Percentiles rank a stretch among this genome's conserved stretches.
phyloP scores from a whole-genome alignment of 2,113 vertebrate genomes.

The Phodopus roborovskii region DNA sequence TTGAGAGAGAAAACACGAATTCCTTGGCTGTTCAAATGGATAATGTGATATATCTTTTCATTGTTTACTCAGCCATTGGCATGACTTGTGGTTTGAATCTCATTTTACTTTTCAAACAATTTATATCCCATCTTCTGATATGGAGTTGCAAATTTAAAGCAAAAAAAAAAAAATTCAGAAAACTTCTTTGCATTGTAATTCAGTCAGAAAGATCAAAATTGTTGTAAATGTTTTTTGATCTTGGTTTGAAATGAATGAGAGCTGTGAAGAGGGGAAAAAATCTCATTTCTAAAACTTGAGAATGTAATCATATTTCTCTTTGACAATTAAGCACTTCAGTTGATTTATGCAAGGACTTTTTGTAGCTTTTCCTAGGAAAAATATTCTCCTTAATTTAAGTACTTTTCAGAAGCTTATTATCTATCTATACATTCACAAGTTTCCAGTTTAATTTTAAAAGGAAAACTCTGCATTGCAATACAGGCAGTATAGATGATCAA shows the following conservation, averaged over 20 bases:
- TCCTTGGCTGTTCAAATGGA: neutral
- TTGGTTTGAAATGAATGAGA: constrained; percentile 45
- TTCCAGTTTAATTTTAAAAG: constrained; percentile 50
- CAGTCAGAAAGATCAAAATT: constrained; percentile 19
- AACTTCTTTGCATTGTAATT: constrained; percentile 8
- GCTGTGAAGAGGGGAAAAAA: neutral
- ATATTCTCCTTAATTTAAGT: constrained; percentile 58
- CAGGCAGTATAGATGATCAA: constrained; percentile 17
- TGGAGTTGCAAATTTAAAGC: constrained; percentile 11
- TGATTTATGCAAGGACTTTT: neutral
- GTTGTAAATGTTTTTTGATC: constrained; percentile 20
- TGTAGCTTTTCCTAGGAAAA: constrained; percentile 57
- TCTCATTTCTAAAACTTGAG: constrained; percentile 59
- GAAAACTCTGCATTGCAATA: constrained; percentile 54
- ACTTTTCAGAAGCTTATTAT: constrained; percentile 55
- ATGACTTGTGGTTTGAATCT: neutral
- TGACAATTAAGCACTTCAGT: constrained; percentile 63
- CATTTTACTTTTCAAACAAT: constrained; percentile 33
- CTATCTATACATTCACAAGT: neutral
- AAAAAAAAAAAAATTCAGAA: too few species aligned
- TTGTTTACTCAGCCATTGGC: neutral
- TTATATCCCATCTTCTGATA: neutral
- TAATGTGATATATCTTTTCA: neutral
- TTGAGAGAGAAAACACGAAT: neutral
- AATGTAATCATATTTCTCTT: constrained; percentile 20